Percentiles rank a stretch among this genome's conserved stretches.
Evolutionary conservation across 2,888 invertebrate species (phyloP).

Genomic region (Corbicula japonica): DNA sequence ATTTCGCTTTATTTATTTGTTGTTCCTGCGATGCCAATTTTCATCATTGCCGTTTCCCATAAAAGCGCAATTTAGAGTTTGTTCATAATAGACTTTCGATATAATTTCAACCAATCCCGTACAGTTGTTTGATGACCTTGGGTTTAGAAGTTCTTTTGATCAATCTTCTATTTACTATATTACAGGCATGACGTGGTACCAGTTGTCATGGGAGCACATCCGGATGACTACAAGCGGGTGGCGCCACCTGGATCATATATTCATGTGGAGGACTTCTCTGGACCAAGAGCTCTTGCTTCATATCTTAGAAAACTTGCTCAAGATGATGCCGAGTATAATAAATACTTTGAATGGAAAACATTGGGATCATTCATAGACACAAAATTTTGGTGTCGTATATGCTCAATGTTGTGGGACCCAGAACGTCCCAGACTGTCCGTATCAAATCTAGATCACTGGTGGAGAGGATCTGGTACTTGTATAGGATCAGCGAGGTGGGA

Average conservation of each 20-base stretch:
- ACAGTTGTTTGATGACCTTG: too few species aligned
- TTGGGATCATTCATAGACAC: constrained; percentile 71
- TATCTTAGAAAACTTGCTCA: constrained; percentile 94
- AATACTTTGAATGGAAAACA: constrained; percentile 97
- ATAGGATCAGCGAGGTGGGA: constrained; percentile 50
- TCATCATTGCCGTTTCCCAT: too few species aligned
- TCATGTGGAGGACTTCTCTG: constrained; percentile 97
- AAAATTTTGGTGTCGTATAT: constrained; percentile 76
- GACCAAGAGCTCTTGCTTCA: constrained; percentile 93
- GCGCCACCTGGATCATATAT: constrained; percentile 97
- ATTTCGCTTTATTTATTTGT: too few species aligned
- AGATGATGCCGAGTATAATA: constrained; percentile 95
- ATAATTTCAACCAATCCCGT: too few species aligned
- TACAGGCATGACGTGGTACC: constrained; percentile 93
- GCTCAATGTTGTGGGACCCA: constrained; percentile 73
- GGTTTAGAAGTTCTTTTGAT: too few species aligned
- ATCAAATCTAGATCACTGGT: constrained; percentile 95
- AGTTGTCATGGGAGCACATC: constrained; percentile 97
- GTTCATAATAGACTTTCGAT: too few species aligned
- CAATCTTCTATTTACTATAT: constrained; percentile 34
- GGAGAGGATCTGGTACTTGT: constrained; percentile 88
- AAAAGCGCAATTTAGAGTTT: too few species aligned
- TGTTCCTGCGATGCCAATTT: too few species aligned
- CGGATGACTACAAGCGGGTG: constrained; percentile 94
- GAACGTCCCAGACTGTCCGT: constrained; percentile 87